These are phyloP conservation scores for Habroteleia sp. DNA, from an alignment of 2,888 invertebrate genomes.

Conservation along the genomic window DNA sequence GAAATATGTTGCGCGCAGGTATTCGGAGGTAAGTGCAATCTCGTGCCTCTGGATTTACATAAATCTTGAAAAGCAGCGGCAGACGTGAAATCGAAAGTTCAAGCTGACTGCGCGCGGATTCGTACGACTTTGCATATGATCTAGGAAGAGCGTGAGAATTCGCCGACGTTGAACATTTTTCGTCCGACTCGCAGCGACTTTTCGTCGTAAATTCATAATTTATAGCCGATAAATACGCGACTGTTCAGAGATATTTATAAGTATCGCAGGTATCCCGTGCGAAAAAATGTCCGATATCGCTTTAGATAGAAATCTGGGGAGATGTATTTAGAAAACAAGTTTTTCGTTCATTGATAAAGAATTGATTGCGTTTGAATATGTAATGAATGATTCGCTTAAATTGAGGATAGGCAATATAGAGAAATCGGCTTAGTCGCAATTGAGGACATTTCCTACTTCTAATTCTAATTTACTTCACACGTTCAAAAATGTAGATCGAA, in stretches of 20 bases:
- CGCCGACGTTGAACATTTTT: conserved; percentile 21
- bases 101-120: conserved; percentile 62
- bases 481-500: background rate
- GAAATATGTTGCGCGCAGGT: conserved; percentile 67
- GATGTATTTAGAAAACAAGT: conserved; percentile 23
- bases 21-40: conserved; percentile 50
- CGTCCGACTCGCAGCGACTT: conserved; percentile 27
- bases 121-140: conserved; percentile 41
- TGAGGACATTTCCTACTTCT: too few species aligned
- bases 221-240: conserved; percentile 41
- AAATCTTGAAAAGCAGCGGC: conserved; percentile 74
- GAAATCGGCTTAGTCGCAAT: background rate
- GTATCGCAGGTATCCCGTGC: background rate
- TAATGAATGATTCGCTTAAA: conserved; percentile 11
- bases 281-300: conserved; percentile 13
- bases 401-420: conserved; percentile 4
- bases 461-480: too few species aligned
- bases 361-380: conserved; percentile 5
- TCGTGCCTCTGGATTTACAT: conserved; percentile 73
- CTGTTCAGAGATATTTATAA: conserved; percentile 28
- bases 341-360: conserved; percentile 26
- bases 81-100: conserved; percentile 77
- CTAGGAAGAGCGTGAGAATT: conserved; percentile 59
- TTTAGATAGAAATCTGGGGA: background rate
- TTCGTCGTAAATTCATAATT: conserved; percentile 56